Percentiles rank a stretch among this genome's conserved stretches.
Evolutionary conservation across 2,113 vertebrate genomes (phyloP).

Genomic region (Percopsis transmontana): DNA sequence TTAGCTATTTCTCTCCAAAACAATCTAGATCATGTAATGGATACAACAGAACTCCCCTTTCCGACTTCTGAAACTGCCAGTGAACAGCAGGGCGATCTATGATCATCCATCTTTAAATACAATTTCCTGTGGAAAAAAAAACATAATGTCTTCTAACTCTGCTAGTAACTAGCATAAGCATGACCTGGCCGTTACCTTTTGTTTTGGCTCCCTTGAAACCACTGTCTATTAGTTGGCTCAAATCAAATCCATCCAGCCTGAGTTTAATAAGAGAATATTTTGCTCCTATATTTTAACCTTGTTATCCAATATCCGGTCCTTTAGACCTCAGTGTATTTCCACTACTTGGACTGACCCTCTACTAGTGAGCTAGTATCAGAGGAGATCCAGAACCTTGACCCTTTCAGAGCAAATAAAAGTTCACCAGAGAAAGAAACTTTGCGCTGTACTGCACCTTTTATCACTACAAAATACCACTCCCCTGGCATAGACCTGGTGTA

Average conservation of each 20-base stretch:
- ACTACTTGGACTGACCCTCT: slow-evolving; percentile 28
- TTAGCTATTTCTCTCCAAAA: slow-evolving; percentile 25
- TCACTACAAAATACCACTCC: neutral
- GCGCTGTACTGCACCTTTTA: slow-evolving; percentile 10
- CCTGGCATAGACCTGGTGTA: neutral
- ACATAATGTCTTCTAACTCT: slow-evolving; percentile 74
- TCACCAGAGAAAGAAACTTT: slow-evolving; percentile 16
- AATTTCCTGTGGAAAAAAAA: slow-evolving; percentile 78
- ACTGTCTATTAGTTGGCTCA: slow-evolving; percentile 77
- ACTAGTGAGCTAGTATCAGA: slow-evolving; percentile 24
- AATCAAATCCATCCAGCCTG: slow-evolving; percentile 71
- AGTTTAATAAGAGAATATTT: slow-evolving; percentile 76
- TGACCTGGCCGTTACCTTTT: slow-evolving; percentile 77
- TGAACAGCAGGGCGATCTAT: slow-evolving; percentile 69
- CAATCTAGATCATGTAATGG: slow-evolving; percentile 43
- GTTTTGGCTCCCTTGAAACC: slow-evolving; percentile 69
- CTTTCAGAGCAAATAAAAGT: neutral
- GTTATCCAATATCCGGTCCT: slow-evolving; percentile 78
- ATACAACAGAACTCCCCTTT: slow-evolving; percentile 47
- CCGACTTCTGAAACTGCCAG: slow-evolving; percentile 56
- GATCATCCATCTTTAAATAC: slow-evolving; percentile 70
- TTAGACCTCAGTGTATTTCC: slow-evolving; percentile 50
- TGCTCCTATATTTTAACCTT: slow-evolving; percentile 72
- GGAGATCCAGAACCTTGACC: slow-evolving; percentile 25
- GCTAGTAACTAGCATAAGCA: slow-evolving; percentile 74